Evolutionary conservation across 2,113 vertebrate genomes (phyloP).

Genomic region (Ursus arctos): DNA sequence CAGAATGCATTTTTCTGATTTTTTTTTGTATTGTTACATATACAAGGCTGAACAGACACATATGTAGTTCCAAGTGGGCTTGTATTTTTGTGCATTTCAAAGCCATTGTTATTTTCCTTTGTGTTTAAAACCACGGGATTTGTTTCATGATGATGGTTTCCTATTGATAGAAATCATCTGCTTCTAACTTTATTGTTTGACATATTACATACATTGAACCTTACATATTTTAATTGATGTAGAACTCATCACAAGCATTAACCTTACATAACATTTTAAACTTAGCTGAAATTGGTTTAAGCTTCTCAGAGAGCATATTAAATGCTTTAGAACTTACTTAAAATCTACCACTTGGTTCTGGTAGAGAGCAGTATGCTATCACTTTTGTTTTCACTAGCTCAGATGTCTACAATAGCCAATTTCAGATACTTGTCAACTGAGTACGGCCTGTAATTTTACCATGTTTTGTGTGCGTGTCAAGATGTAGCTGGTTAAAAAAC

Average conservation of each 20-base stretch:
- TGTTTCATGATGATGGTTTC: not conserved
- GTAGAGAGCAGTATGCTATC: not conserved
- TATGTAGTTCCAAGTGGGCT: not conserved
- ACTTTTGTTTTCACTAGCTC: conserved; percentile 31
- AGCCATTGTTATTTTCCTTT: conserved; percentile 15
- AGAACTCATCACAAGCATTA: not conserved
- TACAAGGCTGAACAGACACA: not conserved
- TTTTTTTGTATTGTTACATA: not conserved
- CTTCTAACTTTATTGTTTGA: not conserved
- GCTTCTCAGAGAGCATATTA: not conserved
- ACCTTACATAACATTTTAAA: conserved; percentile 33
- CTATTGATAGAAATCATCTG: conserved; percentile 41
- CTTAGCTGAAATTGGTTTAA: conserved; percentile 7
- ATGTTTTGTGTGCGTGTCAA: not conserved
- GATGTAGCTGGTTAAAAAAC: not conserved
- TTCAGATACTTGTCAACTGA: not conserved
- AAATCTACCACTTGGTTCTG: not conserved
- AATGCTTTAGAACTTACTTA: not conserved
- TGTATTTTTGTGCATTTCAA: not conserved
- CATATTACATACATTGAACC: not conserved
- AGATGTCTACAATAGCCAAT: not conserved
- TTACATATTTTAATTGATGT: not conserved
- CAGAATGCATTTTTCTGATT: not conserved
- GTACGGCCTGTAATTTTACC: not conserved
- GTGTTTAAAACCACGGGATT: not conserved